Evolutionary conservation across 2,888 invertebrate genomes (phyloP).

Genomic region (Platypus cylindrus): DNA sequence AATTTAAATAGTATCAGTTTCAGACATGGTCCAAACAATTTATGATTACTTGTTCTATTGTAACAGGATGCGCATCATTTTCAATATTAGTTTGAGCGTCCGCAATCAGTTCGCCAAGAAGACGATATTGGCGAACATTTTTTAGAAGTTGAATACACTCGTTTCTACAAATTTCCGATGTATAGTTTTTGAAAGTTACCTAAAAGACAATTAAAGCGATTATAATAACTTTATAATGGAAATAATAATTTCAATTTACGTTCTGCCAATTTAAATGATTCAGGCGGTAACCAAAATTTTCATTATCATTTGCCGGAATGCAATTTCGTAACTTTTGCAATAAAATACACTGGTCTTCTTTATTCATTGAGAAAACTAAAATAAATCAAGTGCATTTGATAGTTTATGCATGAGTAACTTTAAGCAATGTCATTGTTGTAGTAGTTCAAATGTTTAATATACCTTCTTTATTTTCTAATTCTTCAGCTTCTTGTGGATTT

Average conservation of each 20-base stretch:
- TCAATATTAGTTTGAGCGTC: constrained; percentile 20
- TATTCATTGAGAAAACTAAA: too few relatives aligned
- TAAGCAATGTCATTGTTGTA: too few relatives aligned
- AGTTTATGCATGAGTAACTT: too few relatives aligned
- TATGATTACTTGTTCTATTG: too few relatives aligned
- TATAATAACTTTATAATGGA: too few relatives aligned
- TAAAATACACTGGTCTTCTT: constrained; percentile 34
- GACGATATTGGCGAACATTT: constrained; percentile 35
- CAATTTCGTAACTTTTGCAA: constrained; percentile 32
- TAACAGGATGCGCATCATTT: too few relatives aligned
- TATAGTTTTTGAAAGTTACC: constrained; percentile 37
- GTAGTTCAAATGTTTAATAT: too few relatives aligned
- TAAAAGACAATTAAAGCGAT: constrained; percentile 16
- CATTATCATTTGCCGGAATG: constrained; percentile 36
- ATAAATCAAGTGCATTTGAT: too few relatives aligned
- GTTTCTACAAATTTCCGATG: constrained; percentile 37
- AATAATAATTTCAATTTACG: not conserved
- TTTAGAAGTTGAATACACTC: constrained; percentile 37
- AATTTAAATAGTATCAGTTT: too few relatives aligned
- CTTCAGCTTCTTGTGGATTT: too few relatives aligned
- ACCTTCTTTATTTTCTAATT: too few relatives aligned
- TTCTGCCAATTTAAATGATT: not conserved
- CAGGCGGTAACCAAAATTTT: constrained; percentile 31
- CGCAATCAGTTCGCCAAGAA: constrained; percentile 36
- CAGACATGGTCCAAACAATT: too few relatives aligned